These are phyloP conservation scores for Mamestra brassicae DNA, from an alignment of 2,888 invertebrate species.

Conservation along the genomic window DNA sequence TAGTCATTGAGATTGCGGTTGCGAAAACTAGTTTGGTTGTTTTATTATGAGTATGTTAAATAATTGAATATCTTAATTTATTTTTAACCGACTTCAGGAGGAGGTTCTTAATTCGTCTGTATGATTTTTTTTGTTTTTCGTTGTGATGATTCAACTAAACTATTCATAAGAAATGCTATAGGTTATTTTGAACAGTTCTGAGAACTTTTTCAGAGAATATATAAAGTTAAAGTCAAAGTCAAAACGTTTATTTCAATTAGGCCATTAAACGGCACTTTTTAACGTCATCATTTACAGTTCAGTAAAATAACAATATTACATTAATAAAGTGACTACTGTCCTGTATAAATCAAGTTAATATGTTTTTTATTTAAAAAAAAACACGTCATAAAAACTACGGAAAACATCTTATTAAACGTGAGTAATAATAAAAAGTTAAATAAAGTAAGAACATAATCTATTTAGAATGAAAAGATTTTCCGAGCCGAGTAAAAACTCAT, in stretches of 20 bases:
- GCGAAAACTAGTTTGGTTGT: conserved; percentile 25
- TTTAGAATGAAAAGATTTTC: conserved; percentile 18
- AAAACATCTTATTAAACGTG: conserved; percentile 9
- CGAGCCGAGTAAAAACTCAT: conserved; percentile 24
- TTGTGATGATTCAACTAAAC: conserved; percentile 14
- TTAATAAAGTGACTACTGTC: too few relatives aligned
- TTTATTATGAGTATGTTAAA: conserved; percentile 13
- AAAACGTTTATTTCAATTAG: too few relatives aligned
- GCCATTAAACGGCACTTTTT: too few relatives aligned
- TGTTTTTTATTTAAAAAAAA: too few relatives aligned
- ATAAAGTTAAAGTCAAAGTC: too few relatives aligned
- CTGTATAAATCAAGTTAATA: too few relatives aligned
- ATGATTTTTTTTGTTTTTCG: too few relatives aligned
- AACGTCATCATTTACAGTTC: too few relatives aligned
- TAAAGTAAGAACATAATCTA: conserved; percentile 11
- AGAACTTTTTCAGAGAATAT: background rate
- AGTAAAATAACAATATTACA: too few relatives aligned
- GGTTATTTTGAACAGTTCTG: background rate
- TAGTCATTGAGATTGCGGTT: conserved; percentile 39
- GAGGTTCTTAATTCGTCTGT: too few relatives aligned
- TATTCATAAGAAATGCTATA: conserved; percentile 7
- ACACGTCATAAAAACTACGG: background rate
- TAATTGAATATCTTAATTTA: conserved; percentile 20
- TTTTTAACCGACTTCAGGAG: background rate
- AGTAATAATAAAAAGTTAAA: conserved; percentile 6